Evolutionary conservation across 2,888 invertebrate genomes (phyloP).

Genomic region (Tricholauxania praeusta): DNA sequence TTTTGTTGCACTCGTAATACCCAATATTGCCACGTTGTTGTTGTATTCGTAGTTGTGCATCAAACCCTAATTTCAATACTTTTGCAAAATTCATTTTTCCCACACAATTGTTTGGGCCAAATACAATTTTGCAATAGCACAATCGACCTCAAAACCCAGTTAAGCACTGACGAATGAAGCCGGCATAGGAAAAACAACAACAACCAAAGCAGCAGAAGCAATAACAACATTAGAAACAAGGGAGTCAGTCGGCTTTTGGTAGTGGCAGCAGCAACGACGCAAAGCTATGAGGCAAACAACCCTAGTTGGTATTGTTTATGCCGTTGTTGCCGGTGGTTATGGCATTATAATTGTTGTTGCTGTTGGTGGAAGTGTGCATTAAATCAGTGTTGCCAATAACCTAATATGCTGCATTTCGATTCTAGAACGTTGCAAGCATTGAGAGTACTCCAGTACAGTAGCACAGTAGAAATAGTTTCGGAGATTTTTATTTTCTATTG

Average conservation of each 20-base stretch:
- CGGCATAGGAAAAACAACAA: constrained; percentile 37
- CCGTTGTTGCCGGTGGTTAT: constrained; percentile 12
- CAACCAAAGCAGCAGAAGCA: constrained; percentile 21
- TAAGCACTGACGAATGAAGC: constrained; percentile 57
- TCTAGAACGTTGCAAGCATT: constrained; percentile 19
- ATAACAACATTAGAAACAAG: constrained; percentile 31
- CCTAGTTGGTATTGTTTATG: constrained; percentile 12
- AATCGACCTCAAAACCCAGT: constrained; percentile 67
- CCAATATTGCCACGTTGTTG: constrained; percentile 16
- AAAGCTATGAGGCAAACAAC: constrained; percentile 21
- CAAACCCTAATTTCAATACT: constrained; percentile 33
- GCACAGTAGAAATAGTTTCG: too few relatives aligned
- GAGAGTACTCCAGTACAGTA: not conserved
- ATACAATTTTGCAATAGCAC: constrained; percentile 55
- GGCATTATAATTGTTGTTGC: constrained; percentile 38
- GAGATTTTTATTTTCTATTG: too few relatives aligned
- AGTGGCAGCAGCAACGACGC: not conserved
- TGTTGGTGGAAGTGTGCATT: constrained; percentile 40
- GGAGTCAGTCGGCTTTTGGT: not conserved
- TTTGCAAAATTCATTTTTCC: constrained; percentile 31
- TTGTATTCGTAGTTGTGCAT: not conserved
- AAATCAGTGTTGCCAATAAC: constrained; percentile 48
- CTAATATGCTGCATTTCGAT: constrained; percentile 41
- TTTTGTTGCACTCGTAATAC: not conserved
- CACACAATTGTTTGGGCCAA: constrained; percentile 23